phyloP scores from a whole-genome alignment of 64 coral and sea anemone genomes.

The Porites lutea region DNA sequence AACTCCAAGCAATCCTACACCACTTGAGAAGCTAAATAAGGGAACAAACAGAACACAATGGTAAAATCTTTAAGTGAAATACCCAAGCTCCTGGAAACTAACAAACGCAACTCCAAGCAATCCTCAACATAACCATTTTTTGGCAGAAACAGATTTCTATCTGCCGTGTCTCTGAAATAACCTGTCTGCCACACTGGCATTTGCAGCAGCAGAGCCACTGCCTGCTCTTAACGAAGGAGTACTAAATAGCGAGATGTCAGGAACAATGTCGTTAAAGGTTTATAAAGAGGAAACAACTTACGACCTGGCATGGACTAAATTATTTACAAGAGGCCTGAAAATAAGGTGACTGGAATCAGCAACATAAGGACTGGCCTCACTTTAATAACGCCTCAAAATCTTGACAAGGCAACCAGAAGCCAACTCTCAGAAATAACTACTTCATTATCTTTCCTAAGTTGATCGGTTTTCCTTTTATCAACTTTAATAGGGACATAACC shows the following conservation, averaged over 20 bases:
- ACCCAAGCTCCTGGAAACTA: background rate
- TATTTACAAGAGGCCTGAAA: background rate
- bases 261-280: background rate
- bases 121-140: background rate
- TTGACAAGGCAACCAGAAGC: background rate
- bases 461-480: background rate
- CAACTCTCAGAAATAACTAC: background rate
- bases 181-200: background rate
- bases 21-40: too few relatives aligned
- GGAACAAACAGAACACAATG: too few relatives aligned
- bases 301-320: background rate
- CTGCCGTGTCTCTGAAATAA: constrained; percentile 47
- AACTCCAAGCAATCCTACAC: too few relatives aligned
- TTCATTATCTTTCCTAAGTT: background rate
- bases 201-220: background rate
- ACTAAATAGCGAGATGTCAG: background rate
- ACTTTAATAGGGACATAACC: background rate
- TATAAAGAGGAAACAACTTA: background rate
- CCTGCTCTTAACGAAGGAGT: background rate
- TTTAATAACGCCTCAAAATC: background rate
- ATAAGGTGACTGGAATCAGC: background rate
- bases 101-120: background rate
- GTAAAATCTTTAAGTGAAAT: too few relatives aligned
- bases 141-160: constrained; percentile 23
- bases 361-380: background rate